Conservation (phyloP, 2,888 invertebrate genomes). For the Molanna angustata region DNA sequence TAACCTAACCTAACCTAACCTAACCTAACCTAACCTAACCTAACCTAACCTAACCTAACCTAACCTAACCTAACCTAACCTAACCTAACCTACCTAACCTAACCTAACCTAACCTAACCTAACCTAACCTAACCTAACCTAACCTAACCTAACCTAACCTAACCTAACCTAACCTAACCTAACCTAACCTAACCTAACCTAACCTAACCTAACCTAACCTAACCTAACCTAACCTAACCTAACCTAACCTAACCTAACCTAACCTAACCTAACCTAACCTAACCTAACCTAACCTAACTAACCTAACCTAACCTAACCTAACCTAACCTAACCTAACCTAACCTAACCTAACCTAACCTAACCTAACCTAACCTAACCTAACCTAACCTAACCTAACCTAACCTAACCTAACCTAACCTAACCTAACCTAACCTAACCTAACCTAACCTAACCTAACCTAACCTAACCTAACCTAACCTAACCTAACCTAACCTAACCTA, state of each 20-base stretch:
- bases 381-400: slow-evolving; percentile 25
- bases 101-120: slow-evolving; percentile 33
- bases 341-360: slow-evolving; percentile 25
- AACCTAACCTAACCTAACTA: slow-evolving; percentile 9
- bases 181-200: slow-evolving; percentile 23
- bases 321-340: slow-evolving; percentile 19
- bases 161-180: slow-evolving; percentile 23
- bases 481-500: slow-evolving; percentile 26
- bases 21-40: slow-evolving; percentile 11
- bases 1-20: slow-evolving; percentile 1
- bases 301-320: slow-evolving; percentile 15
- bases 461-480: slow-evolving; percentile 25
- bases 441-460: slow-evolving; percentile 27
- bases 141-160: slow-evolving; percentile 24
- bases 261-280: slow-evolving; percentile 17
- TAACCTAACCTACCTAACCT: slow-evolving; percentile 31
- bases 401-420: slow-evolving; percentile 28
- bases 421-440: too few relatives aligned
- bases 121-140: slow-evolving; percentile 31
- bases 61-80: slow-evolving; percentile 24
- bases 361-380: slow-evolving; percentile 27
- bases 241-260: slow-evolving; percentile 17
- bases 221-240: slow-evolving; percentile 18
- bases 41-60: slow-evolving; percentile 14
- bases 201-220: slow-evolving; percentile 21